Base-by-base conservation (phyloP, 2,113 vertebrate genomes). In the Sturnus vulgaris region DNA sequence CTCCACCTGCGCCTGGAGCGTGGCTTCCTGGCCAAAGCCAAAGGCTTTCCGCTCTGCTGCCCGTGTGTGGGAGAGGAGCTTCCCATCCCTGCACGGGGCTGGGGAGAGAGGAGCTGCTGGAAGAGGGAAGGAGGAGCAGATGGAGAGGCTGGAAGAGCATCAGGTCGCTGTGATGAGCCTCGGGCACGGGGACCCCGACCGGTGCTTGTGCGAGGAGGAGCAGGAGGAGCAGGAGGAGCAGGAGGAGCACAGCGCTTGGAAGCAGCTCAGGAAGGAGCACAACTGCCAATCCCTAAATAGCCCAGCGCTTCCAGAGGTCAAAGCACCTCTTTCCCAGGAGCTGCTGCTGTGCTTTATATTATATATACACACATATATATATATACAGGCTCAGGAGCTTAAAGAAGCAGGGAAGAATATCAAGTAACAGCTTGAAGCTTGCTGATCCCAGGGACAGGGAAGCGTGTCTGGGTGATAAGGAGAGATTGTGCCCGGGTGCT, bases 401-500 rank as follows among this genome's bases (percentile, higher is more conserved):
- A 52, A 64, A 60, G 73, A 75, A 52, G 44, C 57, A 57, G 66
- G 77, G 70, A 17, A 24, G 81, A 68, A 90, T 93, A 95, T 77
- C 66, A 71, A 95, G 59, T 59, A 49, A 9, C 47, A 72, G 63
- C 63, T 81, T 78, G 49, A 71, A 93, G 86, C 73, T 47, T 55
- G 75, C 73, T 3, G 50, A 85, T 96, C 70, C 86, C 46, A 24
- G 92, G 92, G 86, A 89, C 95, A 60, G 88, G 82, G 75, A 86
- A 97, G 91, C 91, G 12, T 96, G 96, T 96, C 96, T 70, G 9
- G 50, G 69, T 15, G 88, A 96, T 97, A 96, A 97, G 96, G 78
- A 77, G 93, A 92, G 93, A 97, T 94, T 93, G 96, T 84, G 91
- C 77, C 88, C 52, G 78, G 95, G 94, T 87, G 96, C 97, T 97